Evolutionary conservation across 2,113 vertebrate genomes (phyloP).

Genomic region (Ursus arctos): DNA sequence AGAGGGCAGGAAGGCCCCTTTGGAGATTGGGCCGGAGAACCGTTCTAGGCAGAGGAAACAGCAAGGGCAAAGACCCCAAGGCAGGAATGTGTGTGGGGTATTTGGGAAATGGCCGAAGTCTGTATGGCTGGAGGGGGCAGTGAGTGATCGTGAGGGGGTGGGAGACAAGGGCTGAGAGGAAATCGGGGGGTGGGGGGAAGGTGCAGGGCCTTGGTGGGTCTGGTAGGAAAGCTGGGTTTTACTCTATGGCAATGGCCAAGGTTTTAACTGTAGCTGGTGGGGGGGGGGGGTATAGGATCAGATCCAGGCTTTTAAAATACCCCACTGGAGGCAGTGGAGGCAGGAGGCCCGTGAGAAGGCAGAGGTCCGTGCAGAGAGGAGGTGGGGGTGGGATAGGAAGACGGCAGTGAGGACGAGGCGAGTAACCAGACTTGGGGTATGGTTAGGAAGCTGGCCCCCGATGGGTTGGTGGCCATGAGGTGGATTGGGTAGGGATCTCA

Average conservation of each 20-base stretch:
- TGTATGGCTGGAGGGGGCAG: background rate
- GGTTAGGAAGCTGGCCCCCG: background rate
- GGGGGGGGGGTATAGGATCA: background rate
- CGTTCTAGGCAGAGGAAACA: conserved; percentile 88
- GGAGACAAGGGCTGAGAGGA: background rate
- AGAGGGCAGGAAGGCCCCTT: conserved; percentile 83
- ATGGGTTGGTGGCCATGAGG: background rate
- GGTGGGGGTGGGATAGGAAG: background rate
- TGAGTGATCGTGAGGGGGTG: background rate
- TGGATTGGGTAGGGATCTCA: background rate
- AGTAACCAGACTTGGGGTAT: background rate
- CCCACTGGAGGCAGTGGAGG: background rate
- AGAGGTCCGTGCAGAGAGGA: background rate
- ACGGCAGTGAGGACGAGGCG: background rate
- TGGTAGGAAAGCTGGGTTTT: background rate
- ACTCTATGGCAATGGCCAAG: background rate
- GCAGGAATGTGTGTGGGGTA: background rate
- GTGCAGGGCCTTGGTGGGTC: accelerated
- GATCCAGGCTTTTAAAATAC: background rate
- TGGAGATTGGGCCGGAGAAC: conserved; percentile 79
- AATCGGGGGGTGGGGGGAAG: accelerated
- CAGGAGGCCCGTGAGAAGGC: background rate
- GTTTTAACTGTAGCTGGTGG: background rate
- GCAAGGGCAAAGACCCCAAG: conserved; percentile 82
- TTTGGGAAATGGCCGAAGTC: background rate